Conservation (phyloP, 2,888 invertebrate genomes). For the Melipona bicolor region DNA sequence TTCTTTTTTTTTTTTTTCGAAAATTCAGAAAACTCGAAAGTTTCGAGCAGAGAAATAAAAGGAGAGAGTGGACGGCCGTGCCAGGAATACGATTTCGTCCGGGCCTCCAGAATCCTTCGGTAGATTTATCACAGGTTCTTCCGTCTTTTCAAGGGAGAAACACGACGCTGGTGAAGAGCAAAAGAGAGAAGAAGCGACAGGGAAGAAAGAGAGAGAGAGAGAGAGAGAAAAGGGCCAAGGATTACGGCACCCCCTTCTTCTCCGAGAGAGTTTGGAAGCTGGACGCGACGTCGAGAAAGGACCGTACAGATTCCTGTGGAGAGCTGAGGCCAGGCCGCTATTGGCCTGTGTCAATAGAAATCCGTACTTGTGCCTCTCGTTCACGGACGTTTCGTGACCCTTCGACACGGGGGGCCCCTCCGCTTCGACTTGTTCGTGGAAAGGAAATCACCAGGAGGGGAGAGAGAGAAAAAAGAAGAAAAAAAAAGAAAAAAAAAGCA, state of each 20-base stretch:
- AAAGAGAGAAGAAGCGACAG: background rate
- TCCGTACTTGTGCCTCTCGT: conserved; percentile 69
- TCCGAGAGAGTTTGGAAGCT: background rate
- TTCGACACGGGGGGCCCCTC: conserved; percentile 68
- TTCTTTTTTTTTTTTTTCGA: too few species aligned
- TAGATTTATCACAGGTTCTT: conserved; percentile 55
- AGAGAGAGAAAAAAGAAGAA: too few species aligned
- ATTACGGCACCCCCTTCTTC: conserved; percentile 71
- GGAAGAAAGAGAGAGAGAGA: background rate
- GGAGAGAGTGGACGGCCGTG: conserved; percentile 56
- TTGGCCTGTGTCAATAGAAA: conserved; percentile 76
- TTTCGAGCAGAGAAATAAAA: too few species aligned
- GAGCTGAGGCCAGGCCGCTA: conserved; percentile 46
- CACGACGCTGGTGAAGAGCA: background rate
- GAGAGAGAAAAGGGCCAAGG: conserved; percentile 71
- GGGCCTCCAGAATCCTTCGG: conserved; percentile 14
- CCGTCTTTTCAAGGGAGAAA: conserved; percentile 37
- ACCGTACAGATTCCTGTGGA: conserved; percentile 72
- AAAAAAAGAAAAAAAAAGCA: background rate
- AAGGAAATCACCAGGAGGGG: conserved; percentile 25
- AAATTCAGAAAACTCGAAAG: too few species aligned
- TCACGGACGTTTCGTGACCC: conserved; percentile 62
- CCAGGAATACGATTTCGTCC: conserved; percentile 60
- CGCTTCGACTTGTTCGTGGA: conserved; percentile 19
- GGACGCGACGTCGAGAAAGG: conserved; percentile 37